Conservation (phyloP, 2,888 invertebrate genomes). For the Ennomos quercinarius region DNA sequence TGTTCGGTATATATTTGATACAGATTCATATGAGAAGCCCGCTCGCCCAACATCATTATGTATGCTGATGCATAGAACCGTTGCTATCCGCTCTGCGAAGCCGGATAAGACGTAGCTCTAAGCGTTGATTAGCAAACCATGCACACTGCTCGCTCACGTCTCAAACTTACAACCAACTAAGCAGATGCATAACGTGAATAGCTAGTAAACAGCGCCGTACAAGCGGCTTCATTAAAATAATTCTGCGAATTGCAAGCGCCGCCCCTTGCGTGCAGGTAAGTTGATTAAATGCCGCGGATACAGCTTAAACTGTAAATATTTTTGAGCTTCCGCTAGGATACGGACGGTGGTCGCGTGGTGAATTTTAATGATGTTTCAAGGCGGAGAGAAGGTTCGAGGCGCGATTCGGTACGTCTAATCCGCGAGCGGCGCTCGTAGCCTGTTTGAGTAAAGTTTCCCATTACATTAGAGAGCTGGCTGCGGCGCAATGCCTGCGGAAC, state of each 20-base stretch:
- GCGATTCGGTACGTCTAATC: constrained; percentile 62
- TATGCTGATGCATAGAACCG: constrained; percentile 45
- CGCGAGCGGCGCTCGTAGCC: constrained; percentile 55
- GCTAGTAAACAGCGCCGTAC: constrained; percentile 46
- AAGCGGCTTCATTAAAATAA: constrained; percentile 55
- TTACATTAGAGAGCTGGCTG: constrained; percentile 68
- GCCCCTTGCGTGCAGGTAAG: constrained; percentile 43
- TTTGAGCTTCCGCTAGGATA: constrained; percentile 49
- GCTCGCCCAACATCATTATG: constrained; percentile 41
- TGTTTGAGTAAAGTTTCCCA: constrained; percentile 77
- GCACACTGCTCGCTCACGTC: constrained; percentile 44
- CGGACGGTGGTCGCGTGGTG: constrained; percentile 55
- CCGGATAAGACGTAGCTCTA: constrained; percentile 31
- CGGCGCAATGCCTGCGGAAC: constrained; percentile 61
- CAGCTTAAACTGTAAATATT: constrained; percentile 51
- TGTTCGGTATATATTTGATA: constrained; percentile 18
- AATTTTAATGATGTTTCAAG: constrained; percentile 72
- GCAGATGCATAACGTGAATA: constrained; percentile 38
- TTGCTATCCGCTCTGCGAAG: constrained; percentile 34
- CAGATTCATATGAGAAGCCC: constrained; percentile 20
- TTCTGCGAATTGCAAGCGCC: constrained; percentile 40
- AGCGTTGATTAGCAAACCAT: constrained; percentile 52
- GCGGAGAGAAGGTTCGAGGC: constrained; percentile 41
- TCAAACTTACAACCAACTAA: constrained; percentile 38
- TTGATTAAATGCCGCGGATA: constrained; percentile 49